Evolutionary conservation across 2,113 vertebrate species (phyloP), one percentile per base, ranked within the genome.

Genomic region (Colaptes auratus): DNA sequence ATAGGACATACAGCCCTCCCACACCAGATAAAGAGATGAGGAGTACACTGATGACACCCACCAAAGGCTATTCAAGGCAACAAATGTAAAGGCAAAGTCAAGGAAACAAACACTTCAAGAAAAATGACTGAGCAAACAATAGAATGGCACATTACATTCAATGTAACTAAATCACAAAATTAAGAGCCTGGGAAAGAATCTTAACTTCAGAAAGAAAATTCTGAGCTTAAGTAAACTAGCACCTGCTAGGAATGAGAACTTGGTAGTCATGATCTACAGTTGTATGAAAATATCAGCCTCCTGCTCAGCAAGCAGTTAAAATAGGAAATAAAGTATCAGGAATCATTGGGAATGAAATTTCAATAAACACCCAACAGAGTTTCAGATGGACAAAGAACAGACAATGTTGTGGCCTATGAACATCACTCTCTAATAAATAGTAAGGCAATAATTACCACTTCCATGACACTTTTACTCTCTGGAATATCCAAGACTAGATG

Each of bases 361-460:
- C 46, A 78, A 58, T 46, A 23, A 74, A 86, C 19, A 72, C 2
- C 17, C 56, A 25, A 27, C 2, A 67, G 18, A 53, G 9, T 82
- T 70, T 39, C 63, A 89, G 65, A 78, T 86, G 16, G 31, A 85
- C 12, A 5, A 67, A 83, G 55, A 39, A 48, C 8, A 80, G 10
- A 71, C 0, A 0, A n/a, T 48, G 90, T 60, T 48, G 8, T 25
- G 6, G 18, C 30, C 48, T 1, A 0, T 28, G 18, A 48, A 44
- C 31, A 58, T 53, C 25, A 50, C 46, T 58, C 25, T 15, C 28
- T 42, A 35, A 61, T 52, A 53, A 67, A 60, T 16, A 19, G 11
- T 30, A 64, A 69, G 66, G n/a, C 15, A 72, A 42, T 19, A 73
- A 84, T 59, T 73, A 69, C 6, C 52, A 80, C 12, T 72, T 72